A percentile compares a stretch with the other conserved stretches of the same genome.
Conservation (phyloP, 2,797 vertebrate species). For the Notamacropus eugenii region DNA sequence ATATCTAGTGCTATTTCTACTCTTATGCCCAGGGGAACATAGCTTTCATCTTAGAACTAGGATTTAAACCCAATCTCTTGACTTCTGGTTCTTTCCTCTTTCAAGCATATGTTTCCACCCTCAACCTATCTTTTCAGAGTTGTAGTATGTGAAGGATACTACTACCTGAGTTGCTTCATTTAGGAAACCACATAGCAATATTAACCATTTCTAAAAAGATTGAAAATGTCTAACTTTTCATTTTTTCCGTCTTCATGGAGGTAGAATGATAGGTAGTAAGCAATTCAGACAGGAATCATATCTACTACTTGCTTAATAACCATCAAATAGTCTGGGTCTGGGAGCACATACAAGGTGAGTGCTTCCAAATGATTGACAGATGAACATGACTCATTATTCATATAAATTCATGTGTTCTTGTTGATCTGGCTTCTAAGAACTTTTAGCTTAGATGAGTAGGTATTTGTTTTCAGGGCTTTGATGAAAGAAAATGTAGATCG, state of each 20-base stretch:
- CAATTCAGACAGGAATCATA: neutral
- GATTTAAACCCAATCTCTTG: neutral
- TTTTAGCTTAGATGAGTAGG: neutral
- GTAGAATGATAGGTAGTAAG: neutral
- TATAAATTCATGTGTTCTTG: neutral
- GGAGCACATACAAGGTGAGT: neutral
- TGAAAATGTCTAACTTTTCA: slow-evolving; percentile 21
- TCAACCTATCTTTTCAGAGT: neutral
- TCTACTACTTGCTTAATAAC: neutral
- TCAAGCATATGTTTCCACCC: neutral
- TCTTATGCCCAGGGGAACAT: neutral
- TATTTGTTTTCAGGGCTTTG: neutral
- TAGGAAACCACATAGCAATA: slow-evolving; percentile 28
- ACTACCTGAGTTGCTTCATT: neutral
- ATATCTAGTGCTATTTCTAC: neutral
- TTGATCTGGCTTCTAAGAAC: neutral
- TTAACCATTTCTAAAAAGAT: slow-evolving; percentile 41
- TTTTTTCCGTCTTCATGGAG: neutral
- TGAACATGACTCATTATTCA: neutral
- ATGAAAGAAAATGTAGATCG: neutral
- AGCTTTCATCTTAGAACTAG: neutral
- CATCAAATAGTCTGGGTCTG: neutral
- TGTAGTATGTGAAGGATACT: neutral
- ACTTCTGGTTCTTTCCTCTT: neutral
- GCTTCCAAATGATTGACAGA: neutral